Evolutionary conservation across 2,888 invertebrate genomes (phyloP), one percentile per base, ranked within the genome.

Genomic region (Agonopterix heracliana): DNA sequence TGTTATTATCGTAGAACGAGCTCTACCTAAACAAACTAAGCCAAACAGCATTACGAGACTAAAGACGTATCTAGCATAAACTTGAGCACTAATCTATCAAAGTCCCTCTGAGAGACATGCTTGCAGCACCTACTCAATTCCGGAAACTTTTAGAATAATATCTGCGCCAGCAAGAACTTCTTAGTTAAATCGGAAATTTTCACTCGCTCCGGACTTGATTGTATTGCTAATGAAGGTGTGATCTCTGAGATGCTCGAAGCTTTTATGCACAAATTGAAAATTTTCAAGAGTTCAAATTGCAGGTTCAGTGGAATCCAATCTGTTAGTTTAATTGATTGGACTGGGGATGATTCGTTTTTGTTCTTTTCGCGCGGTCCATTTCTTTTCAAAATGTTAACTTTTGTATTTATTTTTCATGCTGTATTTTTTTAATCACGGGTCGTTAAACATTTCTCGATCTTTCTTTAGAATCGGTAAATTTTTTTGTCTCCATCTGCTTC

Each of bases 181-280:
- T 68, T 64, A 56, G 60, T 60, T 54, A 63, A 69, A 74, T 74
- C 65, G 72, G 64, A 72, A 71, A 70, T 71, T 69, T 70, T 69
- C 65, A 59, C 60, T 65, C 62, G 60, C 53, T 59, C 59, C 59
- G 55, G 51, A 59, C 63, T 64, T 71, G 69, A 78, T 81, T 78
- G 78, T 75, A 78, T 75, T 71, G 68, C 68, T 78, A 80, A 81
- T 79, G 79, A 79, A 76, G 71, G 68, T 68, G 71, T 67, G 63
- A 66, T 68, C 65, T 57, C 10, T 3, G 41, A 13, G 47, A 26
- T 26, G 26, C 35, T 8, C 57, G 50, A 52, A 54, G 58, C 65
- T 71, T 74, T 71, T 69, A 69, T 72, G 71, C 68, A 66, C 64
- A 71, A 75, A 78, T 78, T 77, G 71, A 69, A 78, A 79, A 74